Evolutionary conservation across 2,888 invertebrate genomes (phyloP).

Genomic region (Marronus borbonicus): DNA sequence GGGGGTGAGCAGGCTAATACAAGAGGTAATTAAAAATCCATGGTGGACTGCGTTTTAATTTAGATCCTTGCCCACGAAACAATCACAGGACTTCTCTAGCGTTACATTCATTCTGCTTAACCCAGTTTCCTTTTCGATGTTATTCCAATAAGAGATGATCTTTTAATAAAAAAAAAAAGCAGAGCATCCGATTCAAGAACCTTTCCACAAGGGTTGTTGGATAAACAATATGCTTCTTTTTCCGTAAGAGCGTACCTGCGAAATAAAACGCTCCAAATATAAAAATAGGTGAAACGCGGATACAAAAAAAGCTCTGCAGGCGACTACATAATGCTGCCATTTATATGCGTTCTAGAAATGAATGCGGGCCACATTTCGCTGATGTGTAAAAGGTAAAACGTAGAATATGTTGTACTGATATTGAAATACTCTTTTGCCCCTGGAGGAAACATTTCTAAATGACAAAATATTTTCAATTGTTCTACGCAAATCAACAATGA

Average conservation of each 20-base stretch:
- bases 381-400: slow-evolving; percentile 46
- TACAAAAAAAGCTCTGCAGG: slow-evolving; percentile 36
- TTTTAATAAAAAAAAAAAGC: slow-evolving; percentile 31
- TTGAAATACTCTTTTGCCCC: slow-evolving; percentile 31
- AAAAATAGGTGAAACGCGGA: slow-evolving; percentile 44
- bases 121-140: no score
- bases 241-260: slow-evolving; percentile 27
- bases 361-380: slow-evolving; percentile 40
- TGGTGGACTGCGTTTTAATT: no score
- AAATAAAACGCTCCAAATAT: slow-evolving; percentile 41
- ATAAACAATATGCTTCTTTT: slow-evolving; percentile 40
- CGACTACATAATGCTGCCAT: slow-evolving; percentile 36
- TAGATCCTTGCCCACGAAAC: no score
- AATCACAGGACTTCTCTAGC: no score
- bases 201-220: neutral
- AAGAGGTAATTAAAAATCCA: no score
- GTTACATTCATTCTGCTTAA: no score
- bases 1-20: no score
- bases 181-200: neutral
- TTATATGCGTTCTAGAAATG: slow-evolving; percentile 45
- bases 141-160: neutral
- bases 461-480: slow-evolving; percentile 18
- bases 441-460: slow-evolving; percentile 9
- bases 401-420: slow-evolving; percentile 39
- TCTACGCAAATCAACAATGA: slow-evolving; percentile 7